These are phyloP conservation scores for Microvelia longipes DNA, from an alignment of 1,140 invertebrate genomes.

Conservation along the genomic window DNA sequence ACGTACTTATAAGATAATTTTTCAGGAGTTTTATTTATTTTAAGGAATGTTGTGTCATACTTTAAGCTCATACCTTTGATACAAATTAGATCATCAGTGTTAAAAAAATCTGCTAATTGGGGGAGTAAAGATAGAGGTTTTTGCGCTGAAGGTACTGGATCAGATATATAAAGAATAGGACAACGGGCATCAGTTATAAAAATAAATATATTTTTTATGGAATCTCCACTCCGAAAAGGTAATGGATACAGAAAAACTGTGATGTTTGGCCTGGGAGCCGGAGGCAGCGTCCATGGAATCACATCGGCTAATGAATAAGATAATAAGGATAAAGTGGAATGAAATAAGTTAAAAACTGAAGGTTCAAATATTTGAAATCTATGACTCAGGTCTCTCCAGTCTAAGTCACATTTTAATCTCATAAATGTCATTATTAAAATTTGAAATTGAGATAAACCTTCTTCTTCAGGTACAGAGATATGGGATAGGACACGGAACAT, in stretches of 20 bases:
- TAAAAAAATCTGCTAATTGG: neutral
- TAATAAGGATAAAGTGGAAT: neutral
- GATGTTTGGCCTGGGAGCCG: neutral
- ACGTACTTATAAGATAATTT: neutral
- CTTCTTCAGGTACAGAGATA: neutral
- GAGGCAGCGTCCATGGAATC: neutral
- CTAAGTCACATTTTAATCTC: slow-evolving; percentile 1
- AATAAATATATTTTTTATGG: neutral
- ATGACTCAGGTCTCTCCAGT: neutral
- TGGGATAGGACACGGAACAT: neutral
- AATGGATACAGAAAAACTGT: neutral
- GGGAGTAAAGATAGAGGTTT: neutral
- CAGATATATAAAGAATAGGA: neutral
- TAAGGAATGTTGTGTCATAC: neutral
- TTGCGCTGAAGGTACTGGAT: neutral
- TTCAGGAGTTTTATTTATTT: neutral
- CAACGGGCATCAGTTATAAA: neutral
- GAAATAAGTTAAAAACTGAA: neutral
- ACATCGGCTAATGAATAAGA: neutral
- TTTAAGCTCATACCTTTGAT: neutral
- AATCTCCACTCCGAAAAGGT: neutral
- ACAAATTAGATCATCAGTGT: neutral
- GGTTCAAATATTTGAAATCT: neutral
- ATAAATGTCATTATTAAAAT: slow-evolving; percentile 1
- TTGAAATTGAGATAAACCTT: neutral